Evolutionary conservation across 2,888 invertebrate genomes (phyloP).

Genomic region (Bedellia somnulentella): DNA sequence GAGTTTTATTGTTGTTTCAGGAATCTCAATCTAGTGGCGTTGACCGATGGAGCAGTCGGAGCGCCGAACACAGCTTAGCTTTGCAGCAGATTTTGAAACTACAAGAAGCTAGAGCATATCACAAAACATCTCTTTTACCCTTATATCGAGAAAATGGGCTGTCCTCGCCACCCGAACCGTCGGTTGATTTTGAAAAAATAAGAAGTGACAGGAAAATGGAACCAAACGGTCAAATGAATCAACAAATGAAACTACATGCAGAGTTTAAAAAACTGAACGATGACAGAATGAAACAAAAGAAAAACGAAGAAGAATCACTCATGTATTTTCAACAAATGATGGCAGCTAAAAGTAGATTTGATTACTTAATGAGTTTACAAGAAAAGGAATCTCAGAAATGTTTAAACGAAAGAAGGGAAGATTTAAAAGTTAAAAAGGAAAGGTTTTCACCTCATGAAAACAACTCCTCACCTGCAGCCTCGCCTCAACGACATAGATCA

Average conservation of each 20-base stretch:
- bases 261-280: constrained; percentile 47
- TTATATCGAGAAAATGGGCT: constrained; percentile 47
- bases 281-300: constrained; percentile 35
- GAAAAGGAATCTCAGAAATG: constrained; percentile 27
- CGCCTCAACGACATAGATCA: too few species aligned
- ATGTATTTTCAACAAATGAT: constrained; percentile 49
- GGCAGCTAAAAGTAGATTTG: constrained; percentile 43
- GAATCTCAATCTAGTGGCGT: constrained; percentile 80
- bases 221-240: constrained; percentile 39
- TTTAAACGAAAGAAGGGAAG: constrained; percentile 16
- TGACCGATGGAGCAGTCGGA: constrained; percentile 88
- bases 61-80: constrained; percentile 89
- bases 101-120: constrained; percentile 79
- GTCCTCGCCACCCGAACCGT: constrained; percentile 56
- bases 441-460: constrained; percentile 29
- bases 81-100: constrained; percentile 90
- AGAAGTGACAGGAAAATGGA: constrained; percentile 24
- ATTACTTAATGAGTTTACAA: constrained; percentile 40
- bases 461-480: too few species aligned
- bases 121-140: constrained; percentile 57
- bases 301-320: constrained; percentile 28
- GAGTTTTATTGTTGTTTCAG: constrained; percentile 62
- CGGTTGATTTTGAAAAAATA: constrained; percentile 31
- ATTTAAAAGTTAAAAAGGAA: constrained; percentile 29
- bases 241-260: constrained; percentile 59